phyloP scores from a whole-genome alignment of 2,888 invertebrate genomes.

The Protodeltote pygarga region DNA sequence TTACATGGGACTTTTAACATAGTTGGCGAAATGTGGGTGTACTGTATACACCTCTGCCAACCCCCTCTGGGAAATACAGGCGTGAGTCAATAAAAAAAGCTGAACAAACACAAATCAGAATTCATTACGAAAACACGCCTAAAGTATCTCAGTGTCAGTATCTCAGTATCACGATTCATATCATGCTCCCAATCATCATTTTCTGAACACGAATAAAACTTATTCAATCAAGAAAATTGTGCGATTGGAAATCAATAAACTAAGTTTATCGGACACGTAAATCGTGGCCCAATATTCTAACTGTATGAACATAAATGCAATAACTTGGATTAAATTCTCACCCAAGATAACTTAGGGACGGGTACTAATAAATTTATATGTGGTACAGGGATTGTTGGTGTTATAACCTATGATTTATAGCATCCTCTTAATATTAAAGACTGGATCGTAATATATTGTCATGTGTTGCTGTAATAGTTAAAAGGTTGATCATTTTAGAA shows the following conservation, averaged over 20 bases:
- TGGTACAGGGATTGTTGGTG: conserved; percentile 42
- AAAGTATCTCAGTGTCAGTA: too few species aligned
- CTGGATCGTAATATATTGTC: conserved; percentile 37
- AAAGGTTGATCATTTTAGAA: not conserved
- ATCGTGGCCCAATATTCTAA: conserved; percentile 42
- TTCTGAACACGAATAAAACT: conserved; percentile 39
- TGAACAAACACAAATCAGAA: too few species aligned
- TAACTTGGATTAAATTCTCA: conserved; percentile 63
- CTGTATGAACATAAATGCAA: conserved; percentile 51
- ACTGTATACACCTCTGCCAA: too few species aligned
- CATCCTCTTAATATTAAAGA: conserved; percentile 49
- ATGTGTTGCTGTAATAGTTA: conserved; percentile 8
- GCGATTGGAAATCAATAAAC: conserved; percentile 50
- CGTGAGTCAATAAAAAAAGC: too few species aligned
- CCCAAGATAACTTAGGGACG: conserved; percentile 50
- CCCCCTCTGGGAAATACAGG: too few species aligned
- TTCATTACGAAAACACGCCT: too few species aligned
- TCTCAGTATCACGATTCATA: conserved; percentile 13
- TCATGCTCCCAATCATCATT: conserved; percentile 32
- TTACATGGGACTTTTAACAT: too few species aligned
- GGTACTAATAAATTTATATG: conserved; percentile 57
- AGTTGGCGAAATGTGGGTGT: too few species aligned
- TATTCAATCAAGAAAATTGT: conserved; percentile 51
- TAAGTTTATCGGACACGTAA: conserved; percentile 52
- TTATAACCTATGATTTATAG: conserved; percentile 52